Base-by-base conservation (phyloP, 2,797 vertebrate genomes). In the Sebastes goodei region DNA sequence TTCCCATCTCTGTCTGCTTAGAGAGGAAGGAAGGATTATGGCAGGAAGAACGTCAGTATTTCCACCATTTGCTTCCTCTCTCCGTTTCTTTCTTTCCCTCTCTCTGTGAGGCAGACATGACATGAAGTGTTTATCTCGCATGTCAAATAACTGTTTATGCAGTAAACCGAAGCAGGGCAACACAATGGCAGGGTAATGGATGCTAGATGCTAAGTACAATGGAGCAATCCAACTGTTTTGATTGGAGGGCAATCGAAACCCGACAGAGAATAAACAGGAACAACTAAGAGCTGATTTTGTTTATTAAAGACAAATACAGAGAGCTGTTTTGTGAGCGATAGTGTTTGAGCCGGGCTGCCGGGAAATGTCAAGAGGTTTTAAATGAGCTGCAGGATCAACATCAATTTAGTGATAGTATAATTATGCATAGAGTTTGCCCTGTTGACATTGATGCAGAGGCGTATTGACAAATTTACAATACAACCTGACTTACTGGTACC, bases 141-240 rank as follows among this genome's bases (percentile, higher is more conserved):
- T 66, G 84, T 89, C 75, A 79, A 63, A 88, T 85, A 80, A 83
- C 83, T 82, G 84, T 93, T 93, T 92, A 92, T 69, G 82, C 78
- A 84, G 78, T 61, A 84, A 92, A 89, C 88, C 86, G 56, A 78
- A 71, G 78, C 74, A 53, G 63, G 72, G 38, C 59, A 53, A 11
- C 52, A 71, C 78, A 86, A 72, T 32, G 71, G 67, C 64, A 53
- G 55, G 4, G 23, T 66, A 83, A 78, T 55, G 69, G 77, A 85
- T 20, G 65, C 69, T 84, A 10, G 61, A 86, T 46, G 88, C 63
- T 68, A 76, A 79, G 20, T 49, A 84, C 81, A 88, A 79, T 59
- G 62, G 81, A 85, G 57, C 3, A 12, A 81, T 10, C 74, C 30
- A 0, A 65, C 25, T 88, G 80, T 87, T 91, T 86, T 82, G 88